phyloP scores from a whole-genome alignment of 2,888 invertebrate genomes.

The Drosophila fungiperda region DNA sequence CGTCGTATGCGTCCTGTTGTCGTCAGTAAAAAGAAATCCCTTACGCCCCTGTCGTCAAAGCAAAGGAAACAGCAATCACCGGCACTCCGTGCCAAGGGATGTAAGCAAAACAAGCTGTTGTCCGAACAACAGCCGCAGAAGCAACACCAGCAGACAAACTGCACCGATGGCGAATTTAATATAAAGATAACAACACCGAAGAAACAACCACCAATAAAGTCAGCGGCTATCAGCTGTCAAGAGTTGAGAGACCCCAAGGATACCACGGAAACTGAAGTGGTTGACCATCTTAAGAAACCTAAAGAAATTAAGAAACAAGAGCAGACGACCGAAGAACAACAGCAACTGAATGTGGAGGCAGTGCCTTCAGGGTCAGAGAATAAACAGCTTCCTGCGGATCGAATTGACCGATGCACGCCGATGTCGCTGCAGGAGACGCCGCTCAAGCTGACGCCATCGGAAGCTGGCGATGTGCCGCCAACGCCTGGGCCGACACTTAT shows the following conservation, averaged over 20 bases:
- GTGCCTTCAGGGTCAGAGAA: neutral
- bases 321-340: neutral
- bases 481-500: conserved; percentile 86
- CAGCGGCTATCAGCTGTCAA: neutral
- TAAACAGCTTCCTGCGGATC: conserved; percentile 41
- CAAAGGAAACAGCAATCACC: conserved; percentile 19
- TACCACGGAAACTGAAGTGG: neutral
- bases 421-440: conserved; percentile 86
- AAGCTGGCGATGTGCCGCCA: conserved; percentile 84
- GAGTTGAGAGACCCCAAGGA: neutral
- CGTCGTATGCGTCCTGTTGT: conserved; percentile 9
- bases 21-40: conserved; percentile 19
- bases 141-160: conserved; percentile 6
- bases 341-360: neutral
- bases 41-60: conserved; percentile 19
- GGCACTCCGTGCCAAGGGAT: conserved; percentile 1
- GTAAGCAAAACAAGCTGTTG: conserved; percentile 6
- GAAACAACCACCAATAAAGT: conserved; percentile 43
- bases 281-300: neutral
- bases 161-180: conserved; percentile 49
- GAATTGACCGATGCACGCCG: conserved; percentile 48
- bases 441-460: conserved; percentile 84
- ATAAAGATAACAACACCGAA: conserved; percentile 76
- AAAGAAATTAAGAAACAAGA: neutral
- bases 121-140: conserved; percentile 2